Percentiles rank a stretch among this genome's conserved stretches.
Conservation (phyloP, 64 coral and sea anemone species). For the Hydrozoanthus tunicans region DNA sequence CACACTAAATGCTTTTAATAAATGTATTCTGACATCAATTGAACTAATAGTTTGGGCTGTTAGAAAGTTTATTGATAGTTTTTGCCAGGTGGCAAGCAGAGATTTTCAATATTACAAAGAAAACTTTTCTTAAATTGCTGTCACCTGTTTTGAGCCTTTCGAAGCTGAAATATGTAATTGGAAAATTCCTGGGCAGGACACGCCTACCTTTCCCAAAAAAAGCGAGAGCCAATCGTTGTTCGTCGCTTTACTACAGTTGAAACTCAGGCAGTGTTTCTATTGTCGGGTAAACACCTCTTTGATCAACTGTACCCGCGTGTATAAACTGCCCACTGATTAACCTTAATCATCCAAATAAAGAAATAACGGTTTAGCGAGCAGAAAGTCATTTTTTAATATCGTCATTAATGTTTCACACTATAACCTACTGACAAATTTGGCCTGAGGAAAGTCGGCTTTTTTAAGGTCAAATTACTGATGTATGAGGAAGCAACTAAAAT, state of each 20-base stretch:
- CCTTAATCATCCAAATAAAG: slow-evolving; percentile 39
- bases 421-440: slow-evolving; percentile 26
- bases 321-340: slow-evolving; percentile 43
- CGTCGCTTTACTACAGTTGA: slow-evolving; percentile 9
- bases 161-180: slow-evolving; percentile 38
- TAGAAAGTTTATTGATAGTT: slow-evolving; percentile 12
- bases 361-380: slow-evolving; percentile 53
- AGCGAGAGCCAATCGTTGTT: background rate
- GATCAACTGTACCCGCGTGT: slow-evolving; percentile 4
- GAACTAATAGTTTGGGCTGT: background rate
- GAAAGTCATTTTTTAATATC: slow-evolving; percentile 48
- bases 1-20: background rate
- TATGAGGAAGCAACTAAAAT: slow-evolving; percentile 24
- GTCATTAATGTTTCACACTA: slow-evolving; percentile 15
- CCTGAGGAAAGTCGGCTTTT: slow-evolving; percentile 44
- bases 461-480: slow-evolving; percentile 45
- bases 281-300: slow-evolving; percentile 54
- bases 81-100: slow-evolving; percentile 31
- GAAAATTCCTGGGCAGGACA: background rate
- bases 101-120: slow-evolving; percentile 26
- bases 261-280: slow-evolving; percentile 24
- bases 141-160: slow-evolving; percentile 39
- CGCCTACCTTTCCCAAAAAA: background rate
- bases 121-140: slow-evolving; percentile 5
- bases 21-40: background rate